Conservation (phyloP, 2,888 invertebrate genomes). For the Venustoraphidia nigricollis region DNA sequence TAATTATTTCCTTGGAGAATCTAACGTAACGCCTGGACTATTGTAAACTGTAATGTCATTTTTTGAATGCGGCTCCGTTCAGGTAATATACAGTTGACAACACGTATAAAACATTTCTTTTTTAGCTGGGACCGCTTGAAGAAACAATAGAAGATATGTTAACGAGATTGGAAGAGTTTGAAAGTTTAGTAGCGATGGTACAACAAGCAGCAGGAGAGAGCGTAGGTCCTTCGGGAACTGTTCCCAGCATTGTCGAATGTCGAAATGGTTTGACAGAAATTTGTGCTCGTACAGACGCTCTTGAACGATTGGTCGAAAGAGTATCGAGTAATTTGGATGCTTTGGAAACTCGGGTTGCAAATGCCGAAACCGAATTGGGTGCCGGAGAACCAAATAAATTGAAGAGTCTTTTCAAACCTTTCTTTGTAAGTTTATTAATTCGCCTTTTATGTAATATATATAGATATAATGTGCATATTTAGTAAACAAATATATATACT, state of each 20-base stretch:
- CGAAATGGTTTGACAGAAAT: slow-evolving; percentile 34
- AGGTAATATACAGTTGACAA: no score
- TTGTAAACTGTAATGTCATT: no score
- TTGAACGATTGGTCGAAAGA: slow-evolving; percentile 35
- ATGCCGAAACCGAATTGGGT: slow-evolving; percentile 42
- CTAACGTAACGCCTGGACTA: no score
- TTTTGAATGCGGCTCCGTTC: no score
- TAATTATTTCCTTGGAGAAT: no score
- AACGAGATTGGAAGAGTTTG: slow-evolving; percentile 47
- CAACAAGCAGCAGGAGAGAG: slow-evolving; percentile 28
- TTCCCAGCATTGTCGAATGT: slow-evolving; percentile 35
- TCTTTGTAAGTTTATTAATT: slow-evolving; percentile 23
- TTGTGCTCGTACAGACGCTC: slow-evolving; percentile 35
- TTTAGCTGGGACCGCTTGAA: slow-evolving; percentile 31
- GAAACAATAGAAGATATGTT: slow-evolving; percentile 50
- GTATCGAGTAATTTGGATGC: slow-evolving; percentile 34
- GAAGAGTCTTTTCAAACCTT: slow-evolving; percentile 42
- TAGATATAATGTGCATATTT: no score
- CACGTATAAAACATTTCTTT: no score
- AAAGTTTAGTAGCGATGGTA: slow-evolving; percentile 42
- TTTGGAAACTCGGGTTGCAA: slow-evolving; percentile 40
- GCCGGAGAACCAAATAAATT: slow-evolving; percentile 37
- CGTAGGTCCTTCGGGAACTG: slow-evolving; percentile 27
- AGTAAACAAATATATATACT: no score
- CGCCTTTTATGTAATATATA: no score